A percentile compares a stretch with the other conserved stretches of the same genome.
Conservation (phyloP, 30 jellyfish, hydroid and myxozoan genomes). For the Pelagia noctiluca region DNA sequence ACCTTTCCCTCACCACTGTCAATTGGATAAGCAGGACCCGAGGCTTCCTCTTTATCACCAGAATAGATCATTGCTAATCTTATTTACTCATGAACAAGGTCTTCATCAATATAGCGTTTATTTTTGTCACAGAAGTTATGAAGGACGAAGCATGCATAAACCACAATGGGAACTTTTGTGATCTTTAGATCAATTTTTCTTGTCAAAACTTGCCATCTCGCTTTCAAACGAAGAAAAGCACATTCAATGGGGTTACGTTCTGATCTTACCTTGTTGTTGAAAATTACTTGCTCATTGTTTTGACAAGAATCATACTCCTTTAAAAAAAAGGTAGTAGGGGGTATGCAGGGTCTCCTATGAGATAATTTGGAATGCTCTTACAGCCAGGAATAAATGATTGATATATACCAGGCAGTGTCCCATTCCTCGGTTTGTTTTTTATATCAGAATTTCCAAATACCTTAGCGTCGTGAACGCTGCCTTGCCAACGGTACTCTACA, state of each 20-base stretch:
- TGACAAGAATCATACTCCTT: constrained; percentile 43
- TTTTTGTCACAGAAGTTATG: constrained; percentile 59
- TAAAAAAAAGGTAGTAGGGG: constrained; percentile 74
- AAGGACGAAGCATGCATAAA: constrained; percentile 72
- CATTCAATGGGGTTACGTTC: constrained; percentile 78
- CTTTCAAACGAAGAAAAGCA: constrained; percentile 70
- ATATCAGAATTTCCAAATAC: constrained; percentile 68
- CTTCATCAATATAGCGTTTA: constrained; percentile 13
- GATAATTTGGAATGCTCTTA: constrained; percentile 53
- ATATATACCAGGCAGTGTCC: too few species aligned
- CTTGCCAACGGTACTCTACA: constrained; percentile 82
- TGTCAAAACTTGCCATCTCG: constrained; percentile 62
- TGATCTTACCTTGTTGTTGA: constrained; percentile 48
- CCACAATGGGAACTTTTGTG: constrained; percentile 40
- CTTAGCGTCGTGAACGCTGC: constrained; percentile 64
- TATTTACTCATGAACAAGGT: constrained; percentile 29
- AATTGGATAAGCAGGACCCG: too few species aligned
- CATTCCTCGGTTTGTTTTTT: constrained; percentile 19
- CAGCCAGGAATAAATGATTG: constrained; percentile 42
- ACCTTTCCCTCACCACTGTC: too few species aligned
- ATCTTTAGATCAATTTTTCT: constrained; percentile 53
- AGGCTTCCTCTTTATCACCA: constrained; percentile 7
- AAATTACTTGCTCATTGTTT: constrained; percentile 55
- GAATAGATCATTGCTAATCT: constrained; percentile 7
- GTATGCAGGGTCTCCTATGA: constrained; percentile 81